Conservation (phyloP, 2,113 vertebrate species). For the Calonectris borealis region DNA sequence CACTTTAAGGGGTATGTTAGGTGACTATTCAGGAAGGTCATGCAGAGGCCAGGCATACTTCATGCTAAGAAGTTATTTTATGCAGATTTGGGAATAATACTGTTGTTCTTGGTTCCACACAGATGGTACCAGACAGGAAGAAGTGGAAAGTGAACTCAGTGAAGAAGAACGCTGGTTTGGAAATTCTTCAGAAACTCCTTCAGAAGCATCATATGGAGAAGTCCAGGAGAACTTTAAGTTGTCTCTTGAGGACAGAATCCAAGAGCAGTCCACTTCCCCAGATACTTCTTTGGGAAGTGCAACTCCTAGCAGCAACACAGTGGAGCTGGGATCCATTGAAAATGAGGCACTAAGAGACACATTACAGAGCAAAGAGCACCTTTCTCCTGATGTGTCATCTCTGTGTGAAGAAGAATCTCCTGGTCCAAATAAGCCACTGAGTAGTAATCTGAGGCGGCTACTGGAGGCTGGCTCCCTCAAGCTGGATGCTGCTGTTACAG, state of each 20-base stretch:
- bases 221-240: slow-evolving; percentile 91
- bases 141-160: slow-evolving; percentile 83
- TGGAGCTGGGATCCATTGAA: slow-evolving; percentile 86
- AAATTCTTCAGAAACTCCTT: slow-evolving; percentile 93
- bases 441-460: slow-evolving; percentile 93
- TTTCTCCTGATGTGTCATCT: slow-evolving; percentile 89
- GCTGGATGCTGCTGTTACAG: slow-evolving; percentile 80
- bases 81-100: slow-evolving; percentile 47
- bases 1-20: neutral
- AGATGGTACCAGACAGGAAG: slow-evolving; percentile 94
- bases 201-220: slow-evolving; percentile 95
- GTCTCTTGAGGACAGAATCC: slow-evolving; percentile 81
- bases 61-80: neutral
- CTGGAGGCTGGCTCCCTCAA: slow-evolving; percentile 94
- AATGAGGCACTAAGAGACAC: slow-evolving; percentile 78
- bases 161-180: slow-evolving; percentile 96
- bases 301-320: slow-evolving; percentile 88
- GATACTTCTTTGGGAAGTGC: slow-evolving; percentile 92
- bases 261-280: slow-evolving; percentile 85
- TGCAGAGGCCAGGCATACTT: neutral
- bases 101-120: slow-evolving; percentile 52
- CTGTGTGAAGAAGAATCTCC: slow-evolving; percentile 87
- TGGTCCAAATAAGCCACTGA: slow-evolving; percentile 89
- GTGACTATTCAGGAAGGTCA: neutral
- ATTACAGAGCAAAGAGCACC: slow-evolving; percentile 83